Conservation (phyloP, 1,140 invertebrate species). For the Drosophila azteca region DNA sequence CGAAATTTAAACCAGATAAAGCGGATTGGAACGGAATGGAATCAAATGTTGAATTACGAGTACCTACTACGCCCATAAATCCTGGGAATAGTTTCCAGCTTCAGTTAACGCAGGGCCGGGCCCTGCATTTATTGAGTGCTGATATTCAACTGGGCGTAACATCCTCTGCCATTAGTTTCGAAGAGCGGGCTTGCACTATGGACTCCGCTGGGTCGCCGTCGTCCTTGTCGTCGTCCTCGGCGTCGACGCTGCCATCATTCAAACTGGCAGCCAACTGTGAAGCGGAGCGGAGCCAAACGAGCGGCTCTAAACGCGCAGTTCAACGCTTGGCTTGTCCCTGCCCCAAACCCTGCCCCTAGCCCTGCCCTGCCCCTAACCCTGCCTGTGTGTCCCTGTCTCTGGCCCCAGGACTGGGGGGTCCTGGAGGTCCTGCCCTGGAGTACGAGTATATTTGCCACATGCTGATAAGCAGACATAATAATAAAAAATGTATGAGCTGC, state of each 20-base stretch:
- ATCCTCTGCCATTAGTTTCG: slow-evolving; percentile 67
- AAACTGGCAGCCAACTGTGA: slow-evolving; percentile 81
- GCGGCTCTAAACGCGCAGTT: slow-evolving; percentile 77
- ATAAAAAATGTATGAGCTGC: slow-evolving; percentile 78
- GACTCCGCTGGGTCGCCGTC: slow-evolving; percentile 51
- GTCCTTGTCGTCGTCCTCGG: slow-evolving; percentile 38
- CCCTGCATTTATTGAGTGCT: slow-evolving; percentile 35
- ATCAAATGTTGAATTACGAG: too few relatives aligned
- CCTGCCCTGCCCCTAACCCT: background rate
- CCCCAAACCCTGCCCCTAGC: background rate
- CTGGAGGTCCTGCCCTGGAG: slow-evolving; percentile 21
- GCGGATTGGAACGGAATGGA: too few relatives aligned
- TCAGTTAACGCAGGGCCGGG: background rate
- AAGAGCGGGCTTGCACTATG: slow-evolving; percentile 57
- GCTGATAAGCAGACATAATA: slow-evolving; percentile 82
- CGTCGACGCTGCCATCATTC: slow-evolving; percentile 63
- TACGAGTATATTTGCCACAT: slow-evolving; percentile 78
- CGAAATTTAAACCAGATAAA: background rate
- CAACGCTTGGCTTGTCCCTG: slow-evolving; percentile 68
- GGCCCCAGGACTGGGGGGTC: slow-evolving; percentile 18
- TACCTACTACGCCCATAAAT: too few relatives aligned
- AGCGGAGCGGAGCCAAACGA: slow-evolving; percentile 69
- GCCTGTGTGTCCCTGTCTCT: background rate
- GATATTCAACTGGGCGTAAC: slow-evolving; percentile 70
- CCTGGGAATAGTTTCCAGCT: too few relatives aligned